Evolutionary conservation across 2,888 invertebrate species (phyloP), one percentile per base, ranked within the genome.

Genomic region (Catocala nupta): DNA sequence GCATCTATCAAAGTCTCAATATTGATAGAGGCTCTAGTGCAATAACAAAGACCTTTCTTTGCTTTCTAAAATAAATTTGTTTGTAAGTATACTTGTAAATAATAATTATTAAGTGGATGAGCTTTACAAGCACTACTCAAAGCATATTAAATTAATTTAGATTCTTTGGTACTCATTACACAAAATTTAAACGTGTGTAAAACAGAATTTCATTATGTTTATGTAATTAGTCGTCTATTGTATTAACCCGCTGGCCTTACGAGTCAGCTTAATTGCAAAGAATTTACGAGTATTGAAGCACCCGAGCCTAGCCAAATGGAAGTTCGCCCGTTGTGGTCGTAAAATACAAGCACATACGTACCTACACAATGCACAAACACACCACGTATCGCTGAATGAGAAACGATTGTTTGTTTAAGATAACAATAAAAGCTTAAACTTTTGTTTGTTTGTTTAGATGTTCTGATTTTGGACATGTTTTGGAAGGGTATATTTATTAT

Each of bases 211-310:
- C 55, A 71, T 72, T 72, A 61, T 53, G 49, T 72, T 48, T 70
- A 48, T 59, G 66, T 66, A 73, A 74, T 74, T 67, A 63, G 67
- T 64, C 70, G 63, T 47, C 58, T 60, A 69, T 70, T 66, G 70
- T 70, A 66, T 76, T 69, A 71, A 70, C 65, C 66, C 70, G 59
- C 59, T 73, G 73, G 73, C 71, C 73, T 70, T 68, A 72, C 12
- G 59, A 70, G 66, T 74, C 67, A 63, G 81, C 71, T 76, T 76
- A 71, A 76, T 80, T 77, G 70, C 74, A 65, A 80, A 77, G 71
- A 81, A 81, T 81, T 81, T 81, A 81, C 71, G 76, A 77, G 66
- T 74, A 76, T 81, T 73, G 74, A 71, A 71, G 72, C 59, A 49
- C 65, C 59, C 59, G 25, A 25, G 66, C 60, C 59, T 57, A 56